Percentiles rank a stretch among this genome's conserved stretches.
Conservation (phyloP, 1,140 invertebrate genomes). For the Neomicropteryx cornuta region DNA sequence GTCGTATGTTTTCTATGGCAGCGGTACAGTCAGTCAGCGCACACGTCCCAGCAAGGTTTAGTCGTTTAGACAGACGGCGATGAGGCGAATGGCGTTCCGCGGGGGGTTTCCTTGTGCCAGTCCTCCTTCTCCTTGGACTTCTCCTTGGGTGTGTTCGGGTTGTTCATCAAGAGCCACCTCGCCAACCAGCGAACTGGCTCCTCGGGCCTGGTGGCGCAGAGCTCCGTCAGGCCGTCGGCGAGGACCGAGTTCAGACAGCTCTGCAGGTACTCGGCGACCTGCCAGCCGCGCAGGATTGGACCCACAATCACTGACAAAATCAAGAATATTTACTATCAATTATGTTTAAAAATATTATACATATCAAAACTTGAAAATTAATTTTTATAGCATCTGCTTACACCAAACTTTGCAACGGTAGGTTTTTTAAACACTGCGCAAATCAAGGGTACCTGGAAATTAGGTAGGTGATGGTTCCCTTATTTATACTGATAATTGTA, state of each 20-base stretch:
- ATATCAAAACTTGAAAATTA: neutral
- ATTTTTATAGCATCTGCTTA: neutral
- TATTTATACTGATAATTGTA: neutral
- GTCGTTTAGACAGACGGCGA: too few relatives aligned
- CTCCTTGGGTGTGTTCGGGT: conserved; percentile 56
- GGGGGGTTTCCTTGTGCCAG: too few relatives aligned
- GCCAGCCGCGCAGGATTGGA: conserved; percentile 37
- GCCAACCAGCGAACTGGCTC: conserved; percentile 71
- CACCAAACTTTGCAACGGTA: neutral
- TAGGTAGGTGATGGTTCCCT: neutral
- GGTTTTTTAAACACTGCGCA: neutral
- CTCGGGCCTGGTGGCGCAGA: conserved; percentile 57
- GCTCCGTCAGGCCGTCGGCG: conserved; percentile 51
- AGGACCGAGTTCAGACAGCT: conserved; percentile 52
- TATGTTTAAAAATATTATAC: conserved; percentile 6
- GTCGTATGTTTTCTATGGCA: too few relatives aligned
- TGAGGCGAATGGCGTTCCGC: too few relatives aligned
- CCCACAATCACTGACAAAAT: conserved; percentile 47
- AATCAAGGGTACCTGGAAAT: neutral
- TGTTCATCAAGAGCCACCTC: conserved; percentile 62
- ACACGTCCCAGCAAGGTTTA: too few relatives aligned
- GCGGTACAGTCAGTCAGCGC: too few relatives aligned
- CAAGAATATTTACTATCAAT: conserved; percentile 4
- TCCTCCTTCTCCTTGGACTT: conserved; percentile 18
- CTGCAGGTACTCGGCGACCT: conserved; percentile 56